Conservation (phyloP, 2,888 invertebrate genomes). For the Piscicola geometra region DNA sequence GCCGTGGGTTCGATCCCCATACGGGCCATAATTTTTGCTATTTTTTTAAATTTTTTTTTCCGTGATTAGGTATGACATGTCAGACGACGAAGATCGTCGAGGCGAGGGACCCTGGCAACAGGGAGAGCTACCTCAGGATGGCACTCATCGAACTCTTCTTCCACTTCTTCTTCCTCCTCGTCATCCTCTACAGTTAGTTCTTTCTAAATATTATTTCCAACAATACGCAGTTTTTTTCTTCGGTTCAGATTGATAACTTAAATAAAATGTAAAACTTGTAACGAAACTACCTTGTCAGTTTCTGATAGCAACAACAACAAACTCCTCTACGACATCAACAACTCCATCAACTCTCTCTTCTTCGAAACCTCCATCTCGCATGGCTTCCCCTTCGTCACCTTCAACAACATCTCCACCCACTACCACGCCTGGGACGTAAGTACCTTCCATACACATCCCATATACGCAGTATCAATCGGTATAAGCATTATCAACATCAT, state of each 20-base stretch:
- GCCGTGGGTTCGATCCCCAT: constrained; percentile 17
- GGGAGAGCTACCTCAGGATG: constrained; percentile 29
- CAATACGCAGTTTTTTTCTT: too few relatives aligned
- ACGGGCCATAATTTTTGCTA: constrained; percentile 8
- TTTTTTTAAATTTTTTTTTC: neutral
- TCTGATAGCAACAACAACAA: constrained; percentile 24
- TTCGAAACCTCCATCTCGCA: constrained; percentile 18
- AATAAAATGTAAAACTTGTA: too few relatives aligned
- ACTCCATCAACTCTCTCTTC: constrained; percentile 24
- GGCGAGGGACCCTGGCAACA: constrained; percentile 22
- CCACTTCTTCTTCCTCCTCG: constrained; percentile 26
- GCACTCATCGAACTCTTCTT: constrained; percentile 30
- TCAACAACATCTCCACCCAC: constrained; percentile 18
- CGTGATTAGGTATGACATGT: constrained; percentile 8
- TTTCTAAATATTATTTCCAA: too few relatives aligned
- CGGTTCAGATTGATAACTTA: too few relatives aligned
- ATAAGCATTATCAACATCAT: too few relatives aligned
- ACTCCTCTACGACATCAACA: constrained; percentile 27
- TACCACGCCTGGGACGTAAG: constrained; percentile 24
- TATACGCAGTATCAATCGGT: too few relatives aligned
- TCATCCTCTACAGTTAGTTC: constrained; percentile 23
- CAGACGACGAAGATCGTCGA: constrained; percentile 30
- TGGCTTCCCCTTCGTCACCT: neutral
- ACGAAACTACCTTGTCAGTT: too few relatives aligned
- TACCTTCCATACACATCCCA: too few relatives aligned